These are phyloP conservation scores for Zele albiditarsus DNA, from an alignment of 2,888 invertebrate genomes.

Conservation along the genomic window DNA sequence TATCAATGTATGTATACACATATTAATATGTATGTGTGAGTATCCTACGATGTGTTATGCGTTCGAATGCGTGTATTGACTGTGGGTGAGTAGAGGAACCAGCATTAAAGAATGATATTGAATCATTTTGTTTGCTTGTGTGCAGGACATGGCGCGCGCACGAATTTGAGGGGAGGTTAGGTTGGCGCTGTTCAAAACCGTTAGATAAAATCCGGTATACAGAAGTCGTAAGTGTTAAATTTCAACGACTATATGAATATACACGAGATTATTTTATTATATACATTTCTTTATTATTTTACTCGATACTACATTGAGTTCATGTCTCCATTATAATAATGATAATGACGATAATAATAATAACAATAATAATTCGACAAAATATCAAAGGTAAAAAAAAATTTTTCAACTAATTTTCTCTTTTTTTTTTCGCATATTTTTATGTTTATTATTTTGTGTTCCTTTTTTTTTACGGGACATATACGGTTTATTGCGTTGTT, in stretches of 20 bases:
- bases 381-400: too few relatives aligned
- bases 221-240: neutral
- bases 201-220: neutral
- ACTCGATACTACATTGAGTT: too few relatives aligned
- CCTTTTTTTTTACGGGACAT: neutral
- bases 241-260: too few relatives aligned
- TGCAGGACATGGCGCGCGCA: neutral
- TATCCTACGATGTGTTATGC: neutral
- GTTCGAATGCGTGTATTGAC: neutral
- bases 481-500: neutral
- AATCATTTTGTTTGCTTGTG: neutral
- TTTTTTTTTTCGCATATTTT: neutral
- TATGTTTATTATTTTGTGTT: neutral
- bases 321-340: too few relatives aligned
- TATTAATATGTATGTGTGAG: neutral
- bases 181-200: constrained; percentile 2
- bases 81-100: neutral
- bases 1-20: neutral
- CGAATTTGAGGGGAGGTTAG: neutral
- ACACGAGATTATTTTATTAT: too few relatives aligned
- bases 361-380: too few relatives aligned
- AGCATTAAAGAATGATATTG: neutral
- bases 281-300: too few relatives aligned
- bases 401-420: neutral
- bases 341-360: too few relatives aligned